These are phyloP conservation scores for Solea senegalensis DNA, from an alignment of 2,113 vertebrate species.

Conservation along the genomic window DNA sequence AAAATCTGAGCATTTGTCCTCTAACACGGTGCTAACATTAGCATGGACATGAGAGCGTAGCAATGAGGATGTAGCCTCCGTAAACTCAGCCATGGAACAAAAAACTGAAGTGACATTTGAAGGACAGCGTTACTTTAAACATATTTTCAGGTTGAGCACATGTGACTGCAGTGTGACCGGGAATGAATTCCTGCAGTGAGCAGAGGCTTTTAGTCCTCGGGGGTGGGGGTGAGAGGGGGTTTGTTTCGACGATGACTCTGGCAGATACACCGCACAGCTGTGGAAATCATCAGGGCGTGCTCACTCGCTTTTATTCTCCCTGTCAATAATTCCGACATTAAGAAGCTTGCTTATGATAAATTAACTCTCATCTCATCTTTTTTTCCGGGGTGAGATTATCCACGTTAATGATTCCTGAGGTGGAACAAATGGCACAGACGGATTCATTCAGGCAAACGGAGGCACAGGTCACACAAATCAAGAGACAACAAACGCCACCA, in stretches of 20 bases:
- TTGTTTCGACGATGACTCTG: slow-evolving; percentile 61
- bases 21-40: too few species aligned
- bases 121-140: slow-evolving; percentile 33
- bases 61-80: not conserved
- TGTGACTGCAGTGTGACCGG: slow-evolving; percentile 46
- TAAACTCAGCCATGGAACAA: slow-evolving; percentile 16
- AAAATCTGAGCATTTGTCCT: too few species aligned
- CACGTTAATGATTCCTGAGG: slow-evolving; percentile 43
- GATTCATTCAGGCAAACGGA: slow-evolving; percentile 17
- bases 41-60: too few species aligned
- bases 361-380: slow-evolving; percentile 47
- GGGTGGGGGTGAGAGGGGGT: slow-evolving; percentile 30
- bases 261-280: slow-evolving; percentile 72
- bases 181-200: slow-evolving; percentile 64
- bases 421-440: slow-evolving; percentile 22
- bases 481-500: slow-evolving; percentile 3
- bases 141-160: slow-evolving; percentile 60
- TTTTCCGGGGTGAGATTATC: slow-evolving; percentile 39
- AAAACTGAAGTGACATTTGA: slow-evolving; percentile 26
- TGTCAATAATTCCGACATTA: slow-evolving; percentile 55
- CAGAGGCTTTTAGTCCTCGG: slow-evolving; percentile 67
- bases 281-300: slow-evolving; percentile 62
- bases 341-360: slow-evolving; percentile 35
- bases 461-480: not conserved
- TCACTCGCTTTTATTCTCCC: slow-evolving; percentile 50